These are phyloP conservation scores for Phyllotreta striolata DNA, from an alignment of 2,888 invertebrate genomes.

Conservation along the genomic window DNA sequence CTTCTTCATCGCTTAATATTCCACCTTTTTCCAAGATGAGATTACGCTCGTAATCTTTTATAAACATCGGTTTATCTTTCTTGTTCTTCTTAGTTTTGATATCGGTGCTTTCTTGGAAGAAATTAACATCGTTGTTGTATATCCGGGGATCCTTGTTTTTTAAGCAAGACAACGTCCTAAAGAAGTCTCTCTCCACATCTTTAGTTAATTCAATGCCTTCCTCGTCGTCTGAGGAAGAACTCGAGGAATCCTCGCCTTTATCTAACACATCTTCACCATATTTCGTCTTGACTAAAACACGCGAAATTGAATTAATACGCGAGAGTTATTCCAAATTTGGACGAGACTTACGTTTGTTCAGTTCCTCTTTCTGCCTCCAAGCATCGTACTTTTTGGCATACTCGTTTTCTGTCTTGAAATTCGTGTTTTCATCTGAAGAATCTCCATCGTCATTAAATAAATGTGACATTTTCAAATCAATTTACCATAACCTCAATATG, in stretches of 20 bases:
- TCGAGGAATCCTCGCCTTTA: conserved; percentile 60
- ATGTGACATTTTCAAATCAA: conserved; percentile 5
- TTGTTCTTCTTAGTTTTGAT: conserved; percentile 55
- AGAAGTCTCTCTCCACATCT: conserved; percentile 84
- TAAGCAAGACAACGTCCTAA: conserved; percentile 82
- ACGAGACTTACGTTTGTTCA: conserved; percentile 74
- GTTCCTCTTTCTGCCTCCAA: conserved; percentile 86
- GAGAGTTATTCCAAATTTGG: not conserved
- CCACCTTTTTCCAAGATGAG: conserved; percentile 76
- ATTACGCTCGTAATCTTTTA: conserved; percentile 83
- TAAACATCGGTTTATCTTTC: conserved; percentile 68
- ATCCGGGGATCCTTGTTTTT: conserved; percentile 91
- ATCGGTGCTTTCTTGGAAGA: conserved; percentile 64
- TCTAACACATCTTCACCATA: conserved; percentile 69
- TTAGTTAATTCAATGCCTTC: conserved; percentile 69
- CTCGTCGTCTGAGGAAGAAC: conserved; percentile 72
- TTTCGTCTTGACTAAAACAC: conserved; percentile 73
- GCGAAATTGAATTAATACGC: not conserved
- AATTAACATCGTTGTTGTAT: conserved; percentile 78
- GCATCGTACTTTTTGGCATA: conserved; percentile 86
- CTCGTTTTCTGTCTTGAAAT: conserved; percentile 75
- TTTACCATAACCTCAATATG: no score
- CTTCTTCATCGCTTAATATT: conserved; percentile 62
- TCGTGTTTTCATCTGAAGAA: conserved; percentile 64
- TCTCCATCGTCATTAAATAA: conserved; percentile 52